Evolutionary conservation across 2,113 vertebrate genomes (phyloP).

Genomic region (Plecotus auritus): DNA sequence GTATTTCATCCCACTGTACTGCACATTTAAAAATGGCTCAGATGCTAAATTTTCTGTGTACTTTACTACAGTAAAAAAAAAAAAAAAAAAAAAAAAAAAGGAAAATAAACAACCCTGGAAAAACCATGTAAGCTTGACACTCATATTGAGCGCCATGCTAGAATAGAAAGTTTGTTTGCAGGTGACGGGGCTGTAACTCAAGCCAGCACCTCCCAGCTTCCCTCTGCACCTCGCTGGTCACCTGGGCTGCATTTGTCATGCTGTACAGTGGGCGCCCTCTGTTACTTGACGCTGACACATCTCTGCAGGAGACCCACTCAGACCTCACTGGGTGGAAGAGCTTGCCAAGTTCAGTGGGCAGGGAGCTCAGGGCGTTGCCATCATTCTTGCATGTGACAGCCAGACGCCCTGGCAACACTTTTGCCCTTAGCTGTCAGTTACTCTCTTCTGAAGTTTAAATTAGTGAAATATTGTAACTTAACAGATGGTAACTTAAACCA

Average conservation of each 20-base stretch:
- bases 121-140: neutral
- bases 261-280: fast-evolving
- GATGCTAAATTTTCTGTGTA: neutral
- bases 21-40: neutral
- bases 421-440: neutral
- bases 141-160: neutral
- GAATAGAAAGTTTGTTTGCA: neutral
- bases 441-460: neutral
- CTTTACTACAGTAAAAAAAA: neutral
- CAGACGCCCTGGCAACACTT: neutral
- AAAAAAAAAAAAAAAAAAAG: too few relatives aligned
- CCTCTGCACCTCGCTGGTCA: neutral
- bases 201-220: neutral
- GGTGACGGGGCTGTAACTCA: neutral
- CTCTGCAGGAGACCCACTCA: neutral
- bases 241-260: neutral
- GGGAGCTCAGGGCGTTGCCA: neutral
- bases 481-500: neutral
- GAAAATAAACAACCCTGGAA: neutral
- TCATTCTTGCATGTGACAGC: neutral
- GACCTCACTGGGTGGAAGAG: neutral
- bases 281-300: neutral
- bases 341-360: neutral
- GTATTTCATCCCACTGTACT: neutral
- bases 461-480: neutral